Evolutionary conservation across 2,797 vertebrate genomes (phyloP), one percentile per base, ranked within the genome.

Genomic region (Mionectes olivaceus): DNA sequence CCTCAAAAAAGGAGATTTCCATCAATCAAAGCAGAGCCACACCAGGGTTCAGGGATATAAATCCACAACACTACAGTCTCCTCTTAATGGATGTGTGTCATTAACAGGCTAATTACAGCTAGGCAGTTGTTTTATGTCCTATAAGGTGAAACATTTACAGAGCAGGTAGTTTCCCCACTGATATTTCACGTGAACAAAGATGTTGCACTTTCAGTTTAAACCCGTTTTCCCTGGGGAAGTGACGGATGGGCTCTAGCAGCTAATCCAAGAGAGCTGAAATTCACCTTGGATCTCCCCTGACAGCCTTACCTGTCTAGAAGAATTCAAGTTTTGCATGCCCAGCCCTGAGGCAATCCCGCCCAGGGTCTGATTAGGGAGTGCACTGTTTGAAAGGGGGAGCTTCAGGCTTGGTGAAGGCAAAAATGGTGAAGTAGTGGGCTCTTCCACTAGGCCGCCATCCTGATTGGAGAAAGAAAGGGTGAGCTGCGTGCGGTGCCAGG

Each of bases 351-450:
- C 98, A 98, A 99, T 98, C 97, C 99, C 99, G 97, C 99, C 99
- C 98, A 99, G 98, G 98, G 99, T 99, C 97, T 99, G 99, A 98
- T 97, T 99, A 97, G 99, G 98, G 98, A 99, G 99, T 98, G 99
- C 99, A 98, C 98, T 99, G 98, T 99, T 99, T 98, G 99, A 98
- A 98, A 99, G 98, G 98, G 99, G 99, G 98, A 99, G 99, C 98
- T 99, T 99, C 98, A 99, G 99, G 98, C 99, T 99, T 98, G 99
- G 99, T 98, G 99, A 99, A 99, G 99, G 99, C 99, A 99, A 98
- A 99, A 99, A 99, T 96, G 99, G 99, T 99, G 99, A 99, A 98
- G 99, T 98, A 97, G 99, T 98, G 98, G 98, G 98, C 95, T 99
- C 99, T 97, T 99, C 99, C 98, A 99, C 99, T 98, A 99, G 98